A percentile compares a stretch with the other conserved stretches of the same genome.
Evolutionary conservation across 2,888 invertebrate genomes (phyloP).

Genomic region (Pantelozetes paolii): DNA sequence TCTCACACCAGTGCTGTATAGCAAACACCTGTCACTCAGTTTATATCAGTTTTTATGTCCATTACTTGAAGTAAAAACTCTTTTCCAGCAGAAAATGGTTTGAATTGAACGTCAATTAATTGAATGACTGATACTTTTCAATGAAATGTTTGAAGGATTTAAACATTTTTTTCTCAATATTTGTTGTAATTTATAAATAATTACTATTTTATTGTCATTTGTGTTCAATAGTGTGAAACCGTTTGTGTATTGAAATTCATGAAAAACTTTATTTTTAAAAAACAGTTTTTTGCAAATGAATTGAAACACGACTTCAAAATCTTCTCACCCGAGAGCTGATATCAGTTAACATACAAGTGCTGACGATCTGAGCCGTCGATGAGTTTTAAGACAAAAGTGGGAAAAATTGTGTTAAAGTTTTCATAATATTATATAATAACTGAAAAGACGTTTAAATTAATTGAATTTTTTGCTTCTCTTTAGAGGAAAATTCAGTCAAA

Average conservation of each 20-base stretch:
- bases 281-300: background rate
- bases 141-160: background rate
- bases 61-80: background rate
- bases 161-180: background rate
- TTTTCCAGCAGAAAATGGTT: background rate
- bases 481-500: too few species aligned
- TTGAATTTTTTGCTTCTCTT: too few species aligned
- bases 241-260: constrained; percentile 7
- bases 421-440: too few species aligned
- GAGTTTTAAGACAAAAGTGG: too few species aligned
- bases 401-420: background rate
- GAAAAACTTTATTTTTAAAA: background rate
- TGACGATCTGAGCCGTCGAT: too few species aligned
- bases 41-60: background rate
- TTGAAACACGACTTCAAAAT: background rate
- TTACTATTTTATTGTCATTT: background rate
- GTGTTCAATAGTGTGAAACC: constrained; percentile 34
- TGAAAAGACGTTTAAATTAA: too few species aligned
- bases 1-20: background rate
- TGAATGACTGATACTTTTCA: background rate
- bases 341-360: too few species aligned
- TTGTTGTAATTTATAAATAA: constrained; percentile 11
- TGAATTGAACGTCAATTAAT: background rate
- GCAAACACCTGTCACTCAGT: constrained; percentile 13
- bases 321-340: background rate